phyloP scores from a whole-genome alignment of 2,113 vertebrate species.

The Alouatta palliata region DNA sequence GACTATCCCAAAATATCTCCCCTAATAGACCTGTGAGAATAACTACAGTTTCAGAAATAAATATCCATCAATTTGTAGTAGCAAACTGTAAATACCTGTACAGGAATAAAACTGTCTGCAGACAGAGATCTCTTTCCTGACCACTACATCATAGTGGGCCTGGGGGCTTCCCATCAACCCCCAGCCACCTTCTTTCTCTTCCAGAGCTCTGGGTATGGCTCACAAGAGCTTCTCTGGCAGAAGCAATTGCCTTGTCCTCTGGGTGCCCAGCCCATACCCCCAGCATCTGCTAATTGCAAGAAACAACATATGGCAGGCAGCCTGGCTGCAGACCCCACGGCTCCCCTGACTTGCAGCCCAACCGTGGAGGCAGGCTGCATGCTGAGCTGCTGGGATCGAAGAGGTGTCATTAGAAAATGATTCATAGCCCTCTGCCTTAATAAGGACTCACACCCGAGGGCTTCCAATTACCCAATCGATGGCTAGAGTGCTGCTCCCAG shows the following conservation, averaged over 20 bases:
- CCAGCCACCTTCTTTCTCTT: not conserved
- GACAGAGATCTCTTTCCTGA: not conserved
- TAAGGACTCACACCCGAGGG: conserved; percentile 84
- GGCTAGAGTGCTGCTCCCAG: conserved; percentile 59
- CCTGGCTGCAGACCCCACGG: conserved; percentile 79
- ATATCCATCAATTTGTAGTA: not conserved
- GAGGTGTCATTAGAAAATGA: conserved; percentile 87
- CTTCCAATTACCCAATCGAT: conserved; percentile 85
- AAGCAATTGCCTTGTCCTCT: conserved; percentile 28
- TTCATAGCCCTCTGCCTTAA: conserved; percentile 85
- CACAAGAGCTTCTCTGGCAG: not conserved
- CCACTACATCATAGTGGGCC: too few species aligned
- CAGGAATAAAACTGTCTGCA: not conserved
- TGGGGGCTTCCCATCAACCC: fast-evolving
- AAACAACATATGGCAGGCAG: conserved; percentile 85
- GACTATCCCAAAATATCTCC: not conserved
- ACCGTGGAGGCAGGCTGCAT: conserved; percentile 82
- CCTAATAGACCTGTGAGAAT: not conserved
- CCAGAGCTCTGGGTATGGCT: not conserved
- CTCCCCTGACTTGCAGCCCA: conserved; percentile 83
- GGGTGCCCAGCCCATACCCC: conserved; percentile 70
- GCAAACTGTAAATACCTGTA: not conserved
- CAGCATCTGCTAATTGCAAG: conserved; percentile 81
- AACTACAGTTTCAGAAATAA: not conserved
- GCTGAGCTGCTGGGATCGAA: conserved; percentile 86